Evolutionary conservation across 2,797 vertebrate genomes (phyloP).

Genomic region (Liparis tanakae): DNA sequence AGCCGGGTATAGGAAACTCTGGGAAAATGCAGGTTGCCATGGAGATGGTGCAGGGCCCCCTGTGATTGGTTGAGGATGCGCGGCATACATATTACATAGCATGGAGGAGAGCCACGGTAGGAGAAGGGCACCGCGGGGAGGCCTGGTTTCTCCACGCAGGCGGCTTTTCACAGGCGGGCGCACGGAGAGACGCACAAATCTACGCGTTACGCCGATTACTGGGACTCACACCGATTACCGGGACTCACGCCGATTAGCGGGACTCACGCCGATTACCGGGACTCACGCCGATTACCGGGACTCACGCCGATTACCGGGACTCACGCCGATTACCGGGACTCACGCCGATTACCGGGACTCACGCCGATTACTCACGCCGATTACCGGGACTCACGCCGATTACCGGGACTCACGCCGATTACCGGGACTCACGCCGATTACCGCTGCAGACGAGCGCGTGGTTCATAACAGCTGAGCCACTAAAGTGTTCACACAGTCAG

Average conservation of each 20-base stretch:
- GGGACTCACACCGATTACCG: too few relatives aligned
- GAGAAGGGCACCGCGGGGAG: conserved; percentile 40
- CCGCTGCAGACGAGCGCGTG: neutral
- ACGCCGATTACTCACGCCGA: conserved; percentile 5
- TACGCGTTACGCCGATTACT: neutral
- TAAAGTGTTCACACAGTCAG: neutral
- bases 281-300: neutral
- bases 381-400: neutral
- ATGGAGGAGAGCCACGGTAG: conserved; percentile 30
- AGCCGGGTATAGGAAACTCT: conserved; percentile 34
- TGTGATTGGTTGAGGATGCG: conserved; percentile 50
- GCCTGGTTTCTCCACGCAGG: conserved; percentile 3
- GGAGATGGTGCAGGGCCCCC: conserved; percentile 53
- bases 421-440: conserved; percentile 17
- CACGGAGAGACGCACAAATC: conserved; percentile 17
- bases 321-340: neutral
- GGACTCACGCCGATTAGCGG: conserved; percentile 10
- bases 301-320: neutral
- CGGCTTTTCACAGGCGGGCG: conserved; percentile 6
- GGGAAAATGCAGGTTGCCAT: conserved; percentile 63
- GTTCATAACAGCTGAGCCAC: neutral
- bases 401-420: too few relatives aligned
- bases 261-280: too few relatives aligned
- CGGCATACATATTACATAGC: conserved; percentile 55
- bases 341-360: neutral